Base-by-base conservation (phyloP, 1,140 invertebrate species). In the Microplitis demolitor region DNA sequence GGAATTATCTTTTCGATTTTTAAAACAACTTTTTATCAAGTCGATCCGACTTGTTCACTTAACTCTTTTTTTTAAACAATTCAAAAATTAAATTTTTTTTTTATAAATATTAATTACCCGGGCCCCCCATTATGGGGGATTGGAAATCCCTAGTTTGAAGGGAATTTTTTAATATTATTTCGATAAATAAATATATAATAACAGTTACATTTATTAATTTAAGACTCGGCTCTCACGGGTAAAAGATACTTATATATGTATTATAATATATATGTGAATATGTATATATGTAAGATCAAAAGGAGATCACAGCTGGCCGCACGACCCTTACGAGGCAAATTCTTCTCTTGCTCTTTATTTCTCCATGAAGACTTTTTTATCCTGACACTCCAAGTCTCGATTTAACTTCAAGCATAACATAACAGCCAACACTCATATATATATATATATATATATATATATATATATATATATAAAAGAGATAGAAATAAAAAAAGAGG, bases 251-350 rank as follows among this genome's bases (percentile, higher is more conserved):
- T 69, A 63, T 39, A 45, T 66, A 35, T 67, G 39, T 24, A n/a
- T n/a, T 67, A 74, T 75, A 79, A 78, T 34, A 60, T 73, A 75
- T 77, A 75, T 75, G 72, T 69, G 74, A n/a, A n/a, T 71, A 68
- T 73, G 67, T 67, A 73, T 64, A 60, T 71, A 66, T 53, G 69
- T 63, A 71, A 69, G 39, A 63, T 64, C 56, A 69, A 39, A 74
- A 66, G 67, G 66, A 62, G 68, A 76, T 78, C 77, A 75, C 76
- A 78, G 69, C 73, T 76, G 74, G 74, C 71, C 73, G 72, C 60
- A 50, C 50, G 62, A 61, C 54, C 77, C 80, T 81, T 81, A 81
- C 80, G 75, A 80, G 78, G 80, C 80, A 72, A 80, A 81, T 81
- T 81, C 80, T 78, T 79, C 56, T 75, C 76, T 73, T 37, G 9